A percentile compares a stretch with the other conserved stretches of the same genome.
Conservation (phyloP, 1,140 invertebrate species). For the Trichogramma pretiosum region DNA sequence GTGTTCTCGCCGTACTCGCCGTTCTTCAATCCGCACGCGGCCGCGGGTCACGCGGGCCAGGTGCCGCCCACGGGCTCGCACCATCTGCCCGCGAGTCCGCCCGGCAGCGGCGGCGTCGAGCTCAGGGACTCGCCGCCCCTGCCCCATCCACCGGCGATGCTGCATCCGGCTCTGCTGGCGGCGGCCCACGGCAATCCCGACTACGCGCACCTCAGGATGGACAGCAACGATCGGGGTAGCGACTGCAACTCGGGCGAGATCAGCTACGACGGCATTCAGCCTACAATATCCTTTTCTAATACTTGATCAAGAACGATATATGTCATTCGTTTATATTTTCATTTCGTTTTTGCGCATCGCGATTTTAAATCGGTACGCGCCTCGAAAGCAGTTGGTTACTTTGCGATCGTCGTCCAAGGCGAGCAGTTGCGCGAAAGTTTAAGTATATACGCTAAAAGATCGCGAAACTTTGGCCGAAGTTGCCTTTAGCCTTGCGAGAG, state of each 20-base stretch:
- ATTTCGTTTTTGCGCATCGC: too few species aligned
- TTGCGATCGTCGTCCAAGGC: too few species aligned
- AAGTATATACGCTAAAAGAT: too few species aligned
- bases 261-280: conserved; percentile 80
- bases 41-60: conserved; percentile 43
- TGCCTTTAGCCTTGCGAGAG: conserved; percentile 10
- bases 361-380: neutral
- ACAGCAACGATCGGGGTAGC: conserved; percentile 72
- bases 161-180: conserved; percentile 70
- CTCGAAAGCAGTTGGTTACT: neutral
- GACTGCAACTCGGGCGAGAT: conserved; percentile 83
- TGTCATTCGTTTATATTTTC: too few species aligned
- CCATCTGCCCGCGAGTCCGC: conserved; percentile 49
- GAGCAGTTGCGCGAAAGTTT: too few species aligned
- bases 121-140: conserved; percentile 68
- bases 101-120: conserved; percentile 56
- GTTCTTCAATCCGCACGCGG: conserved; percentile 62
- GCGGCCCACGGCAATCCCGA: conserved; percentile 70
- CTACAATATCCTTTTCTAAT: conserved; percentile 89
- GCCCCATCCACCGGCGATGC: conserved; percentile 68
- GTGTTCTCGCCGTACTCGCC: conserved; percentile 85
- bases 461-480: conserved; percentile 12
- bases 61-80: conserved; percentile 44
- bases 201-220: conserved; percentile 65
- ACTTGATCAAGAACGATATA: too few species aligned